Evolutionary conservation across 1,140 invertebrate genomes (phyloP), one percentile per base, ranked within the genome.

Genomic region (Neotoxoptera formosana): DNA sequence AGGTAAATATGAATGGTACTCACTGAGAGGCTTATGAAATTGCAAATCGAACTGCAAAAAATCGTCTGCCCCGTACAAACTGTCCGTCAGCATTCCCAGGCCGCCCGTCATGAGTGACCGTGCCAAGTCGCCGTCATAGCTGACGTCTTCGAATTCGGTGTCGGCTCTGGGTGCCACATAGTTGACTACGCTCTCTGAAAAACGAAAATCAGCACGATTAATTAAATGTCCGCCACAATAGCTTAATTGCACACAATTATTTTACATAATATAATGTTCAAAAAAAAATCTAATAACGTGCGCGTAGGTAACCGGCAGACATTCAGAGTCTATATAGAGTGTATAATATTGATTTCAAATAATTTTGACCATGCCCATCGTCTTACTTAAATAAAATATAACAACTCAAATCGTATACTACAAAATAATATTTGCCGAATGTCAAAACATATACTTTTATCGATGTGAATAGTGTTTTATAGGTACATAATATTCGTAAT

Each of bases 161-260:
- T 94, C 96, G 94, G 90, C 95, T 94, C 96, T 96, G 0, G 97
- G 96, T 94, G 97, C 97, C 60, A 95, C 95, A 95, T 98, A 98
- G 47, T 96, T 96, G 8, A 96, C 94, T 4, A 97, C 94, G 91
- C 96, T 96, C 94, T 96, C 96, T 96, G 94, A 14, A 94, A 94
- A 86, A 94, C 81, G 93, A 93, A 94, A 88, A n/a, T 4, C 56
- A 67, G n/a, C 6, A 17, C n/a, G 30, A 76, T 76, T 76, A n/a
- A 76, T 76, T 17, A 76, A 67, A 67, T 67, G 17, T 76, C n/a
- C 30, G 21, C 7, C 21, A 14, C 30, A 76, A n/a, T n/a, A 67
- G 25, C 30, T 60, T 30, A 60, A 60, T 41, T 30, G 30, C 14
- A 11, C 11, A 30, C 0, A 60, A 17, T 51, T 17, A 17, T 51